A percentile compares a stretch with the other conserved stretches of the same genome.
phyloP scores from a whole-genome alignment of 1,140 invertebrate genomes.

The Meloidogyne exigua region DNA sequence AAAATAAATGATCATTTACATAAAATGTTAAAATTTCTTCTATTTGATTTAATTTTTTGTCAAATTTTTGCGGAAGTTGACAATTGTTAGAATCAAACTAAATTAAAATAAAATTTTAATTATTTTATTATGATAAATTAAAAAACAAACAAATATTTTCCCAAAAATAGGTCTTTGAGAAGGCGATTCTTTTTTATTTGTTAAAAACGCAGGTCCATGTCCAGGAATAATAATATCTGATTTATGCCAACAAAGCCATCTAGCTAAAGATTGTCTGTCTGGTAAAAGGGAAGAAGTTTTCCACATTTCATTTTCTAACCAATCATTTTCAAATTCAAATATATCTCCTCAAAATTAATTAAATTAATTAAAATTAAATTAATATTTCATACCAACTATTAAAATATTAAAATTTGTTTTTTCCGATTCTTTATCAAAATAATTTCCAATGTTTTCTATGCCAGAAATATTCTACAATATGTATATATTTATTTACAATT shows the following conservation, averaged over 20 bases:
- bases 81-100: not conserved
- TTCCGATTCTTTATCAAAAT: not conserved
- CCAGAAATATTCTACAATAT: not conserved
- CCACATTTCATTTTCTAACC: constrained; percentile 23
- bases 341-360: constrained; percentile 21
- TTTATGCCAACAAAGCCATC: constrained; percentile 27
- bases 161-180: not conserved
- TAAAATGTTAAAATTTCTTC: not conserved
- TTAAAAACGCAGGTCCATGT: constrained; percentile 20
- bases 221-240: constrained; percentile 29
- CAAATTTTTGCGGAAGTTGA: not conserved
- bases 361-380: not conserved
- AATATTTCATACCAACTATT: not conserved
- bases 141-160: constrained; percentile 12
- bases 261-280: constrained; percentile 14
- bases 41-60: not conserved
- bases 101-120: not conserved
- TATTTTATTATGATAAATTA: no score
- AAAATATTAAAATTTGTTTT: not conserved
- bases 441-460: not conserved
- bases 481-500: no score
- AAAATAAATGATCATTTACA: not conserved
- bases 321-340: constrained; percentile 31
- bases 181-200: not conserved
- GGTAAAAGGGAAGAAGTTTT: constrained; percentile 19